Evolutionary conservation across 2,888 invertebrate genomes (phyloP).

Genomic region (Trilocha varians): DNA sequence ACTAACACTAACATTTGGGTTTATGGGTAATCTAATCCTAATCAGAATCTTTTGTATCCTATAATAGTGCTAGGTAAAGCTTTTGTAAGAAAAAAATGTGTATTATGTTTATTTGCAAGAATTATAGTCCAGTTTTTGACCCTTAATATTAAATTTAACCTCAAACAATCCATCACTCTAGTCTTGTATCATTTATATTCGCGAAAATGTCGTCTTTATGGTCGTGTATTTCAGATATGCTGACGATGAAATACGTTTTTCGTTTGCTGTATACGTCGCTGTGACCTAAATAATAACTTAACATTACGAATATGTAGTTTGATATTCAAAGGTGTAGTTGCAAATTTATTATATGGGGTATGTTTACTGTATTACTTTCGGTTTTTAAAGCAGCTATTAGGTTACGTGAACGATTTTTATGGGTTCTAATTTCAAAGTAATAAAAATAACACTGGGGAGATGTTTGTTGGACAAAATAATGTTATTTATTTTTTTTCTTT

Average conservation of each 20-base stretch:
- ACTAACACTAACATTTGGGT: too few relatives aligned
- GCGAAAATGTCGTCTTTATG: not conserved
- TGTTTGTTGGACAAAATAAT: too few relatives aligned
- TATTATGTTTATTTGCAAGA: too few relatives aligned
- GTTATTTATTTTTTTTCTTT: too few relatives aligned
- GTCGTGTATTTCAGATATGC: not conserved
- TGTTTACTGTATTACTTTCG: not conserved
- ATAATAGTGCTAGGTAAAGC: too few relatives aligned
- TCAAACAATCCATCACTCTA: not conserved
- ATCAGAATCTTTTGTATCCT: too few relatives aligned
- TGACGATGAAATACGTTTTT: not conserved
- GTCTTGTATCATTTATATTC: not conserved
- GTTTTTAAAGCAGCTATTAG: not conserved
- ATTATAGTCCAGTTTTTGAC: too few relatives aligned
- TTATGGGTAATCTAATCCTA: too few relatives aligned
- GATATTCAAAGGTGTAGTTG: not conserved
- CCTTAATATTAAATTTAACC: too few relatives aligned
- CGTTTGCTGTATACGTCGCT: not conserved
- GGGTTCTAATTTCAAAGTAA: not conserved
- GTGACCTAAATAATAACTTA: not conserved
- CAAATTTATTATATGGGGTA: not conserved
- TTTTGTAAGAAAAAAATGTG: too few relatives aligned
- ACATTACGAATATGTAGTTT: not conserved
- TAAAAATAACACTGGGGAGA: too few relatives aligned
- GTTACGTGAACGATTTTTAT: not conserved